A percentile compares a stretch with the other conserved stretches of the same genome.
Conservation (phyloP, 2,113 vertebrate genomes). For the Typhlomys cinereus region DNA sequence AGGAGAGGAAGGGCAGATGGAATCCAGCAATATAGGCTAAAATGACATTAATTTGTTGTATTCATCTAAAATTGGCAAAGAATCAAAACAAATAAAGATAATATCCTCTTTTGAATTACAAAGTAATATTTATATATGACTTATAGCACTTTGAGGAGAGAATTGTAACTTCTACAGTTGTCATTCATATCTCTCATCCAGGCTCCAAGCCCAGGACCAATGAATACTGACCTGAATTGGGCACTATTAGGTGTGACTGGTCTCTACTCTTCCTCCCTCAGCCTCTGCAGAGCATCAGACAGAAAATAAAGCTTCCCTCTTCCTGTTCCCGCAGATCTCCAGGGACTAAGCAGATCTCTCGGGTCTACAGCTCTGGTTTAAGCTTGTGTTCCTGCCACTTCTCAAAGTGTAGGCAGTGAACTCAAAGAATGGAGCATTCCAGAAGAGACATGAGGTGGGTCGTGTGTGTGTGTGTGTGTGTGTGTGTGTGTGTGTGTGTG, state of each 20-base stretch:
- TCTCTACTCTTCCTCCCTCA: background rate
- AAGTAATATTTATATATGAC: too few relatives aligned
- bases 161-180: too few relatives aligned
- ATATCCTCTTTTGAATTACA: too few relatives aligned
- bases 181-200: accelerated
- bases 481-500: background rate
- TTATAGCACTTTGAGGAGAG: too few relatives aligned
- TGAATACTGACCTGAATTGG: background rate
- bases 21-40: too few relatives aligned
- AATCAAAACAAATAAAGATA: too few relatives aligned
- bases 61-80: too few relatives aligned
- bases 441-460: background rate
- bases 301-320: background rate
- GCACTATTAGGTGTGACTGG: too few relatives aligned
- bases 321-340: background rate
- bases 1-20: too few relatives aligned
- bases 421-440: background rate
- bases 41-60: too few relatives aligned
- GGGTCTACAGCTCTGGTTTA: background rate
- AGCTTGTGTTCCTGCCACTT: background rate
- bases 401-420: background rate
- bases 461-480: background rate
- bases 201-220: too few relatives aligned
- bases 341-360: background rate
- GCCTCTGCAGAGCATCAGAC: too few relatives aligned